Base-by-base conservation (phyloP, 1,140 invertebrate species). In the Tetramorium simillimum region DNA sequence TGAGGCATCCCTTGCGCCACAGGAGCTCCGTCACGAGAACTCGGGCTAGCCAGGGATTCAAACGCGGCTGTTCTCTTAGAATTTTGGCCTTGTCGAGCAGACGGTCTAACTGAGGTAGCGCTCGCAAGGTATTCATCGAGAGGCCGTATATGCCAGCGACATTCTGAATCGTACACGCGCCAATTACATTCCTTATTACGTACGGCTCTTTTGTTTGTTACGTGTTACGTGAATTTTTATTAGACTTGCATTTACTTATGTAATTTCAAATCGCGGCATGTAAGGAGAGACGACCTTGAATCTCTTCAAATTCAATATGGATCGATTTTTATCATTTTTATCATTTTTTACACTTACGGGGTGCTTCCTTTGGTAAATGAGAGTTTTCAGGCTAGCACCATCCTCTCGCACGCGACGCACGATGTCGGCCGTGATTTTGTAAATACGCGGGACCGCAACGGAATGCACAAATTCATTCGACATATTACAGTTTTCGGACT, bases 11-110 rank as follows among this genome's bases (percentile, higher is more conserved):
- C 95, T 98, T 97, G 60, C 98, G 97, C 96, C 97, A 98, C n/a
- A 98, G 93, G 37, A 98, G 94, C 94, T 99, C 98, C 58, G 97
- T 97, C 85, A 98, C 97, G 7, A 98, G 95, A 90, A 98, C 95
- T 94, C 96, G 96, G 1, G 97, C 97, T 69, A 99, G 93, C 95
- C 96, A 96, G 2, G 96, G 95, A 92, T 98, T 96, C 86, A 98
- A 95, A 69, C 96, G 95, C 28, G 96, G 94, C 92, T 98, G 97
- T 82, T 97, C 97, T 84, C 96, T 94, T 51, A 98, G 94, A 81
- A 98, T 94, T 92, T 96, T 92, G 75, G 96, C 96, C 86, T 96
- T 94, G 87, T 96, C 94, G 56, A 98, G 95, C 58, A 98, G 94
- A 75, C 96, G 94, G 75, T 97, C 95, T 82, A 98, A 95, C 67